Conservation (phyloP, 2,797 vertebrate species). For the Monodelphis domestica region DNA sequence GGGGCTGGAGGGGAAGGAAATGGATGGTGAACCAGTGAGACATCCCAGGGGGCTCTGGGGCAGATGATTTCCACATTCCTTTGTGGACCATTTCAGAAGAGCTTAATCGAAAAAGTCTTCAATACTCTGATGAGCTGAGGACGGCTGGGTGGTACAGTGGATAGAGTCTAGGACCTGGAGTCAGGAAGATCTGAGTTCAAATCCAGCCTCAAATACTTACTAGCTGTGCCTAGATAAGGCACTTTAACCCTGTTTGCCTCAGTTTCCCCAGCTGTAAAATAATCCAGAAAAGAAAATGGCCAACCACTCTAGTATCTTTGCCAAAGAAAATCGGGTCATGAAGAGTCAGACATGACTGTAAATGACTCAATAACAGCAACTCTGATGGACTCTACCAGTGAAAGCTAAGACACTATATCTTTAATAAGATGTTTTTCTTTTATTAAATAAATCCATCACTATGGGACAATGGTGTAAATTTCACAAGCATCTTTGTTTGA, state of each 20-base stretch:
- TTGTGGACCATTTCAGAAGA: slow-evolving; percentile 22
- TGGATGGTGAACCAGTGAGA: too few species aligned
- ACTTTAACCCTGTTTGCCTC: too few species aligned
- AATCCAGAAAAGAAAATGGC: too few species aligned
- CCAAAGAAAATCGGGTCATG: too few species aligned
- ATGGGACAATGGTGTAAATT: slow-evolving; percentile 36
- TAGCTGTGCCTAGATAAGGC: too few species aligned
- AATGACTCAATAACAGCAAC: slow-evolving; percentile 10
- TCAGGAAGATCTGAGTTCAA: too few species aligned
- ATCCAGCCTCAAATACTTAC: too few species aligned
- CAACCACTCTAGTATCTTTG: too few species aligned
- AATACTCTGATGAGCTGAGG: slow-evolving; percentile 11
- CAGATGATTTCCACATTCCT: not conserved
- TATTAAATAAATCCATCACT: not conserved
- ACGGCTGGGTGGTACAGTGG: too few species aligned
- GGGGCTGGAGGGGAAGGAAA: not conserved
- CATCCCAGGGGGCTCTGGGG: not conserved
- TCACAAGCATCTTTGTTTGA: not conserved
- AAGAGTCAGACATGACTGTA: too few species aligned
- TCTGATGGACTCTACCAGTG: not conserved
- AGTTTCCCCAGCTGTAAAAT: too few species aligned
- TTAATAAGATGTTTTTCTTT: not conserved
- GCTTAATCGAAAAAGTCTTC: not conserved
- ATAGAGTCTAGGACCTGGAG: too few species aligned
- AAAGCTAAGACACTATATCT: not conserved